Percentiles rank a stretch among this genome's conserved stretches.
Conservation (phyloP, 1,140 invertebrate species). For the Eriosoma lanigerum region DNA sequence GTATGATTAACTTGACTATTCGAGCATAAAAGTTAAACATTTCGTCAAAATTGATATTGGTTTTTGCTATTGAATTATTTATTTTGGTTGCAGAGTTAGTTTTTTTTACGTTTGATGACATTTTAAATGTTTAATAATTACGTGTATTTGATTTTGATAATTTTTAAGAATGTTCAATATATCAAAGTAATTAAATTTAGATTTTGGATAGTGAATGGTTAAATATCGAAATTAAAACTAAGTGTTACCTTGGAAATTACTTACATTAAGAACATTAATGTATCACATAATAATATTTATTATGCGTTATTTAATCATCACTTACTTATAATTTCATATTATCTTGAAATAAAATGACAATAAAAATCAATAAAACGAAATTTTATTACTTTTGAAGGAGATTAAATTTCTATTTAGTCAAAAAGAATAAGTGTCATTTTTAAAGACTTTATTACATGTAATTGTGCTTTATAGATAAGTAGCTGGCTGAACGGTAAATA, state of each 20-base stretch:
- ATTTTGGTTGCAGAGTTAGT: not conserved
- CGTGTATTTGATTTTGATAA: no score
- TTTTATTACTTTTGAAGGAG: no score
- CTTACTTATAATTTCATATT: no score
- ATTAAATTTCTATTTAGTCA: no score
- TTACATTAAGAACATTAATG: not conserved
- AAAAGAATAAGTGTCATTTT: no score
- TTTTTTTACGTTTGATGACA: not conserved
- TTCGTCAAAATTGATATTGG: not conserved
- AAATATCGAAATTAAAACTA: not conserved
- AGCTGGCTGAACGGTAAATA: not conserved
- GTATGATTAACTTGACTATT: not conserved
- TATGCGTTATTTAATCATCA: no score
- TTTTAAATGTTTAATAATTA: not conserved
- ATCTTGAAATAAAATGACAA: no score
- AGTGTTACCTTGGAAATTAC: not conserved
- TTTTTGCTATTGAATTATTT: not conserved
- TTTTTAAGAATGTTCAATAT: not conserved
- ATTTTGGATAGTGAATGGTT: not conserved
- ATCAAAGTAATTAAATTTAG: not conserved
- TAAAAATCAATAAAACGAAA: no score
- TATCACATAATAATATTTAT: no score
- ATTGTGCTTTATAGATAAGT: not conserved
- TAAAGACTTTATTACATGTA: not conserved
- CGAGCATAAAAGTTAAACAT: slow-evolving; percentile 22